Percentiles rank a stretch among this genome's conserved stretches.
Conservation (phyloP, 2,797 vertebrate genomes). For the Hippopotamyrus pictus region DNA sequence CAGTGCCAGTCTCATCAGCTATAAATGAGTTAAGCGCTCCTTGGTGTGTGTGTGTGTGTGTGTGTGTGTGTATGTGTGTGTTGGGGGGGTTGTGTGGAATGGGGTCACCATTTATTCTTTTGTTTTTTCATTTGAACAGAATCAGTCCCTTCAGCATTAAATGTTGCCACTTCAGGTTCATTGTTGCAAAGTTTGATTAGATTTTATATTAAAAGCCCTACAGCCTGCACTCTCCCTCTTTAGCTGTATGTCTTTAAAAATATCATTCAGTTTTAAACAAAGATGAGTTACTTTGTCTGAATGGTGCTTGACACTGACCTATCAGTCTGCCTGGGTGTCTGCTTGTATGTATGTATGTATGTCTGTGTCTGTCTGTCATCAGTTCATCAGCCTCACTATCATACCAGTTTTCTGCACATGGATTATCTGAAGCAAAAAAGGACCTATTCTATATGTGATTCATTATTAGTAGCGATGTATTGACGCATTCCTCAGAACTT, state of each 20-base stretch:
- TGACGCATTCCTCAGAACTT: not conserved
- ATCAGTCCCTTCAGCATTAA: not conserved
- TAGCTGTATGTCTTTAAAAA: not conserved
- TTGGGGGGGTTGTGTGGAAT: not conserved
- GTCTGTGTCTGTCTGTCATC: no score
- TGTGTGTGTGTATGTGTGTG: no score
- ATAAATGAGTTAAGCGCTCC: slow-evolving; percentile 3
- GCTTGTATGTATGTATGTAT: not conserved
- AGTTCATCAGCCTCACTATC: not conserved
- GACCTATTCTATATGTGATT: not conserved
- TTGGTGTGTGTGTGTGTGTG: not conserved
- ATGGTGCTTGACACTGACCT: not conserved
- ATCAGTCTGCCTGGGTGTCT: not conserved
- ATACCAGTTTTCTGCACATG: not conserved
- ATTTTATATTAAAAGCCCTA: not conserved
- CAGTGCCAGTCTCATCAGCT: not conserved
- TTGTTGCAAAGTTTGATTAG: not conserved
- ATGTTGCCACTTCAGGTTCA: not conserved
- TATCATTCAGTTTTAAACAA: not conserved
- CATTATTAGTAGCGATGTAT: not conserved
- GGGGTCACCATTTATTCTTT: not conserved
- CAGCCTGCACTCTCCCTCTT: not conserved
- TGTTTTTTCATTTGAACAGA: not conserved
- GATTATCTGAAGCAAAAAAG: not conserved
- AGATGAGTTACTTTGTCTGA: not conserved